phyloP scores from a whole-genome alignment of 2,113 vertebrate genomes.

The Hirundichthys speculiger region DNA sequence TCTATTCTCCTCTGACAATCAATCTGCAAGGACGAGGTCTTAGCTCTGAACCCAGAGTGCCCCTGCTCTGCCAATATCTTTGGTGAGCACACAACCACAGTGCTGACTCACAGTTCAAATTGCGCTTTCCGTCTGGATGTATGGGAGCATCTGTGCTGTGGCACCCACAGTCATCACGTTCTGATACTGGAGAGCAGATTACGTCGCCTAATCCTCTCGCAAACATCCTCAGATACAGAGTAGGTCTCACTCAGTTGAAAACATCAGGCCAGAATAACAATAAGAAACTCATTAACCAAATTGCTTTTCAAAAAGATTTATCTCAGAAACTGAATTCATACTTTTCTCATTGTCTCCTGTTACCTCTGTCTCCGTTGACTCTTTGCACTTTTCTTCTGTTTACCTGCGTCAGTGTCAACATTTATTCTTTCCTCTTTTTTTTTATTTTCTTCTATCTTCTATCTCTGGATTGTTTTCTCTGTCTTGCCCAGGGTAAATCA shows the following conservation, averaged over 20 bases:
- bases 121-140: conserved; percentile 24
- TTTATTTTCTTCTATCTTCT: conserved; percentile 4
- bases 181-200: conserved; percentile 38
- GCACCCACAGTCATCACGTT: conserved; percentile 29
- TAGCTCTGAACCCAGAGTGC: conserved; percentile 19
- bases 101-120: conserved; percentile 49
- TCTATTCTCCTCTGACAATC: conserved; percentile 50
- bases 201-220: conserved; percentile 12
- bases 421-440: conserved; percentile 12
- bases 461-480: conserved; percentile 24
- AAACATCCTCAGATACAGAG: background rate
- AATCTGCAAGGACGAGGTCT: conserved; percentile 36
- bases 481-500: conserved; percentile 44
- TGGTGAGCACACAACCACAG: conserved; percentile 24
- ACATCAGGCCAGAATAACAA: conserved; percentile 10
- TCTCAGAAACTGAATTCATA: conserved; percentile 6
- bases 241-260: conserved; percentile 9
- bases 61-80: conserved; percentile 41
- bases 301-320: conserved; percentile 32
- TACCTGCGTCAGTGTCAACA: conserved; percentile 4
- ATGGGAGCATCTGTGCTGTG: conserved; percentile 1
- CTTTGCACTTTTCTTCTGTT: background rate
- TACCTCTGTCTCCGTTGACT: conserved; percentile 7
- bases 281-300: conserved; percentile 7
- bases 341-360: background rate